Evolutionary conservation across 2,888 invertebrate species (phyloP), one percentile per base, ranked within the genome.

Genomic region (Athetis lepigone): DNA sequence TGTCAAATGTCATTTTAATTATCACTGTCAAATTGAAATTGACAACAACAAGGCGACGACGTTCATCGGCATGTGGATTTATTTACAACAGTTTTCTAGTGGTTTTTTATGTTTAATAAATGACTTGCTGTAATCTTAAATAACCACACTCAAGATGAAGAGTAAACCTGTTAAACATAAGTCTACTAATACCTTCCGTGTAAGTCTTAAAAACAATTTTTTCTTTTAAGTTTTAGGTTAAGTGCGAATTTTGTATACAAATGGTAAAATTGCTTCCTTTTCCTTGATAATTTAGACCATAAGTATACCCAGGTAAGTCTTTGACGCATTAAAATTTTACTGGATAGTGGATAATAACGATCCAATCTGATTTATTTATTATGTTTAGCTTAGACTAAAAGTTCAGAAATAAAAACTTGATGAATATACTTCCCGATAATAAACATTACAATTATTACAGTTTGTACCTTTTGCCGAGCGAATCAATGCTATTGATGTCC

Each of bases 401-500:
- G 8, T 11, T 6, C 29, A 11, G 13, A 33, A 33, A 33, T 2
- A 29, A 29, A 29, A 27, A 27, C 2, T 11, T 29, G 29, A 29
- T 11, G 11, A 29, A 11, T 2, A 29, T 3, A 6, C 4, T n/a
- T n/a, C n/a, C n/a, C n/a, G n/a, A n/a, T n/a, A n/a, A n/a, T n/a
- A n/a, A n/a, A 29, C 29, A 29, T 13, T 7, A 13, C 2, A 43
- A 33, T 23, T 23, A 71, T 95, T 95, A 58, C 88, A 98, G 98
- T 98, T 98, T 88, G 96, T 97, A 89, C 97, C 98, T 6, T 99
- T 99, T 92, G 96, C 97, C 21, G 98, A 99, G 79, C 96, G 98
- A 56, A 97, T 99, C 40, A 96, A 97, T 79, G 96, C 97, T 75
- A 97, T 99, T 62, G 98, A 98, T 86, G 96, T 99, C 42, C 94